Evolutionary conservation across 2,113 vertebrate species (phyloP).

Genomic region (Heloderma charlesbogerti): DNA sequence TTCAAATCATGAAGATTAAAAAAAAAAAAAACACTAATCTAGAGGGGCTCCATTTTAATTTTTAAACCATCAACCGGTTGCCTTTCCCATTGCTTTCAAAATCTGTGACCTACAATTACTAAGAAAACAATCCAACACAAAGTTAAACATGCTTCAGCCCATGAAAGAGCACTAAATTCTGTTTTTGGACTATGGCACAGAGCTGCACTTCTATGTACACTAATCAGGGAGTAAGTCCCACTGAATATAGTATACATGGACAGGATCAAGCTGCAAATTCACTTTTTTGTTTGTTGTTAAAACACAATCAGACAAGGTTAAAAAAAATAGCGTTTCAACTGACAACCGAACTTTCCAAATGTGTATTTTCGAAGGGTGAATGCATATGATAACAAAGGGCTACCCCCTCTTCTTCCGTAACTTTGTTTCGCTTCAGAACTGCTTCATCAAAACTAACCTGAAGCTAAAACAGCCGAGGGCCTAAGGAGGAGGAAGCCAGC

Average conservation of each 20-base stretch:
- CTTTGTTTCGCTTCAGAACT: constrained; percentile 8
- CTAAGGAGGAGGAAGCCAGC: background rate
- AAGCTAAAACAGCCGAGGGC: background rate
- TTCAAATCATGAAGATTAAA: background rate
- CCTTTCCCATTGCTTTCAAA: background rate
- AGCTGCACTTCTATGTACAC: background rate
- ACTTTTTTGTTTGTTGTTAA: background rate
- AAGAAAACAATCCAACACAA: background rate
- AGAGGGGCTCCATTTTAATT: background rate
- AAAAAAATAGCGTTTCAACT: background rate
- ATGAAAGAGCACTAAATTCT: background rate
- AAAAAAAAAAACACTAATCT: background rate
- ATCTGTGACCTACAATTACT: background rate
- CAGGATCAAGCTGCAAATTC: background rate
- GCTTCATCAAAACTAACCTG: constrained; percentile 17
- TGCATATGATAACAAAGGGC: background rate
- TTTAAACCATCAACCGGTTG: background rate
- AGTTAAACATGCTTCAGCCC: background rate
- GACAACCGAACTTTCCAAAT: background rate
- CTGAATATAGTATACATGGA: background rate
- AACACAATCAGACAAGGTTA: background rate
- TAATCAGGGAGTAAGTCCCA: background rate
- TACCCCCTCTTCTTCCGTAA: background rate
- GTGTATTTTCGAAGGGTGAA: background rate
- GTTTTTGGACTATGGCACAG: background rate